Evolutionary conservation across 92 coral and sea anemone genomes (phyloP).

Genomic region (Epizoanthus stellaris): DNA sequence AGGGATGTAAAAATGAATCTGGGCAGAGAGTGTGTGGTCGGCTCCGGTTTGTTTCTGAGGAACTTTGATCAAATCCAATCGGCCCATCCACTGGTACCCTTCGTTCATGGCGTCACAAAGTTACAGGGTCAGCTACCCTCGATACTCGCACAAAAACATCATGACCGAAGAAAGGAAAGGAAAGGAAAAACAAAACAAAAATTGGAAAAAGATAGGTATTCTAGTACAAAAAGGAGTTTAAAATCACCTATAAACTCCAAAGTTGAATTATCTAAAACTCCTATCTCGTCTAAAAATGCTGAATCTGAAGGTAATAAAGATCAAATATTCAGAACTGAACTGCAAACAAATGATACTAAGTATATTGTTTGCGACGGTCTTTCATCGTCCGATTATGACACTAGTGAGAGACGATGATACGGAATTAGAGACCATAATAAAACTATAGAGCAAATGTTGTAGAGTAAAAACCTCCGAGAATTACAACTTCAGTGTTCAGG

Average conservation of each 20-base stretch:
- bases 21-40: background rate
- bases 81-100: background rate
- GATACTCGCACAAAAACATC: conserved; percentile 12
- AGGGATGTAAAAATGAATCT: background rate
- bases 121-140: background rate
- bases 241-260: background rate
- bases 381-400: background rate
- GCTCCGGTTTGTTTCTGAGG: conserved; percentile 1
- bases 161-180: background rate
- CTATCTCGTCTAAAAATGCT: background rate
- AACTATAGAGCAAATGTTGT: background rate
- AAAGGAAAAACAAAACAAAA: background rate
- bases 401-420: background rate
- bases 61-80: background rate
- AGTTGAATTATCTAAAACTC: background rate
- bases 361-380: background rate
- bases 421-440: background rate
- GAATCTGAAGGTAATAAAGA: background rate
- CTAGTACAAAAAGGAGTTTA: background rate
- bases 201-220: background rate
- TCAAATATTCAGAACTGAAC: background rate
- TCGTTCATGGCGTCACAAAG: background rate
- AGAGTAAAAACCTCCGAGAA: conserved; percentile 42
- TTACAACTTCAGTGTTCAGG: conserved; percentile 37
- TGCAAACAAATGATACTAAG: background rate